phyloP scores from a whole-genome alignment of 2,797 vertebrate genomes.

The Vultur gryphus region DNA sequence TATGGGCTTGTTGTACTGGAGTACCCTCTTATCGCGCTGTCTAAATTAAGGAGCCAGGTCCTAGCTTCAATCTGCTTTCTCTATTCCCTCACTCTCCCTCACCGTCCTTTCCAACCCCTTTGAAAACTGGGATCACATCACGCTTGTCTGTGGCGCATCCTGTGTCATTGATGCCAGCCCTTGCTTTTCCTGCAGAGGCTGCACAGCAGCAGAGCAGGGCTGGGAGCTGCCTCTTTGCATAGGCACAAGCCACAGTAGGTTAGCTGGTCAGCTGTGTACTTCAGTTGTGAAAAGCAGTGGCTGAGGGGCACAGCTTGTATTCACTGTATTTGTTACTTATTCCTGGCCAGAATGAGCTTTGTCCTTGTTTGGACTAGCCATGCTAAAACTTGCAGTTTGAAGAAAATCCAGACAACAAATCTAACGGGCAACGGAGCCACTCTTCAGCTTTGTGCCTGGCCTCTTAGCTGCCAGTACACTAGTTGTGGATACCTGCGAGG shows the following conservation, averaged over 20 bases:
- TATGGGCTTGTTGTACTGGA: neutral
- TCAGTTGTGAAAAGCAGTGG: neutral
- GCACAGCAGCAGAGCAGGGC: neutral
- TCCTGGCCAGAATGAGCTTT: neutral
- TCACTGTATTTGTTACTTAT: accelerated
- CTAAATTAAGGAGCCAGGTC: neutral
- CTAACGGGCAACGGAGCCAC: neutral
- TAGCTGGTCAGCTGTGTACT: neutral
- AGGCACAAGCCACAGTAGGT: neutral
- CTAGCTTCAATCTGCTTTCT: neutral
- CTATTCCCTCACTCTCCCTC: neutral
- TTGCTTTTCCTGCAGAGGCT: neutral
- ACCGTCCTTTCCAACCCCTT: neutral
- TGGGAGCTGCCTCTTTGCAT: neutral
- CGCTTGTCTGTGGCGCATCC: accelerated
- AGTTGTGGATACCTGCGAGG: neutral
- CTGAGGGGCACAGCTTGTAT: neutral
- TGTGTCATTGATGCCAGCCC: neutral
- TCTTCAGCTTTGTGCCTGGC: neutral
- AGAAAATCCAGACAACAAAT: neutral
- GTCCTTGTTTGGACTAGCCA: neutral
- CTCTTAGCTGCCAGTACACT: neutral
- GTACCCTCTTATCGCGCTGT: neutral
- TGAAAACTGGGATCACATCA: neutral
- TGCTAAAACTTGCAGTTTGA: neutral